Evolutionary conservation across 2,113 vertebrate genomes (phyloP).

Genomic region (Aramus guarauna): DNA sequence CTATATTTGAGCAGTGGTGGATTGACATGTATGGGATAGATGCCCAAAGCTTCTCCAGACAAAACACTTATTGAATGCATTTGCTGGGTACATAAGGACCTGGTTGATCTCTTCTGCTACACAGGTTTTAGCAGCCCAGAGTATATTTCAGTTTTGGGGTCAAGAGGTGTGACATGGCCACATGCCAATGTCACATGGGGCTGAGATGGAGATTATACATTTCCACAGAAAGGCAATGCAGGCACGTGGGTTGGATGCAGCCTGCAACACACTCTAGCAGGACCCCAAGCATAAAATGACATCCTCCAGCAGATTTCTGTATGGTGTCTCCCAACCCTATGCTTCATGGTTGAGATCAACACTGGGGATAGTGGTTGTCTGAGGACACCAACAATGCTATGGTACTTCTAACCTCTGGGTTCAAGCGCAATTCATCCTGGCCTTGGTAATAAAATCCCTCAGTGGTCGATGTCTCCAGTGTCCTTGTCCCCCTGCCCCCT

Average conservation of each 20-base stretch:
- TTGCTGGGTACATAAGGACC: not conserved
- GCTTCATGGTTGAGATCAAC: not conserved
- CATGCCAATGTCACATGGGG: not conserved
- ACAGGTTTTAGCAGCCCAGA: not conserved
- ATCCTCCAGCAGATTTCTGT: not conserved
- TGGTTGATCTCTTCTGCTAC: not conserved
- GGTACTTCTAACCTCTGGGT: not conserved
- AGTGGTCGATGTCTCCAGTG: not conserved
- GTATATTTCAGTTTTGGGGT: not conserved
- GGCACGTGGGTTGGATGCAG: not conserved
- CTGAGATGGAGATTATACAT: not conserved
- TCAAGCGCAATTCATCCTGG: not conserved
- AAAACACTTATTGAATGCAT: not conserved
- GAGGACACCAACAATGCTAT: not conserved
- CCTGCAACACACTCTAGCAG: not conserved
- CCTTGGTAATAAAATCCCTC: not conserved
- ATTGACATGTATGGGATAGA: not conserved
- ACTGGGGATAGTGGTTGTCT: not conserved
- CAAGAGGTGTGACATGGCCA: not conserved
- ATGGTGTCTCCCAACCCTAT: accelerated
- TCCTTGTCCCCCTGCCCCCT: not conserved
- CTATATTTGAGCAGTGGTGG: not conserved
- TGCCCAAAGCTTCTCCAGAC: not conserved
- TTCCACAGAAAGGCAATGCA: not conserved
- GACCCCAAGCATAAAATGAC: not conserved